Evolutionary conservation across 2,888 invertebrate genomes (phyloP).

Genomic region (Zaprionus lineosus): DNA sequence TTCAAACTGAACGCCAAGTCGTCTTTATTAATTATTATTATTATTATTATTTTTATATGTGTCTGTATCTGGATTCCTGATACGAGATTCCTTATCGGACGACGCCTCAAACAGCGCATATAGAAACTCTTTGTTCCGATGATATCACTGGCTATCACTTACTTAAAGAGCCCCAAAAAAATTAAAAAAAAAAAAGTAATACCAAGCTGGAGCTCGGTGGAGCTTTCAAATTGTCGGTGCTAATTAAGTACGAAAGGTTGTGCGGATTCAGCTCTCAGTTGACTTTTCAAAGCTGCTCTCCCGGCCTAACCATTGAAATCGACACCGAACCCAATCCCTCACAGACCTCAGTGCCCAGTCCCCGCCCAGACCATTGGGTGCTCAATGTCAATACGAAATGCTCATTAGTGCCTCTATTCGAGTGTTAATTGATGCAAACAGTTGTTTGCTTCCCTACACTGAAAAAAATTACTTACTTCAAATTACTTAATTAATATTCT

Average conservation of each 20-base stretch:
- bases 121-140: conserved; percentile 24
- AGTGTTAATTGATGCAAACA: conserved; percentile 30
- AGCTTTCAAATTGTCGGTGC: conserved; percentile 41
- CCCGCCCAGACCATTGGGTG: no score
- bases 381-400: conserved; percentile 13
- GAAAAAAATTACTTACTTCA: no score
- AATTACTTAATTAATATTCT: no score
- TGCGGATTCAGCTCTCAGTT: conserved; percentile 12
- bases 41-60: no score
- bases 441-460: conserved; percentile 3
- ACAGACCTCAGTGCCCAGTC: no score
- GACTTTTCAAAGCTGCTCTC: conserved; percentile 32
- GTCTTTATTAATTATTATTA: no score
- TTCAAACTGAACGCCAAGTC: background rate
- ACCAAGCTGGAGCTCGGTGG: no score
- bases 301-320: no score
- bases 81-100: conserved; percentile 37
- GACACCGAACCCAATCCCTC: no score
- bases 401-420: conserved; percentile 36
- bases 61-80: conserved; percentile 2
- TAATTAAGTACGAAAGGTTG: conserved; percentile 45
- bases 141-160: conserved; percentile 50
- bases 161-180: conserved; percentile 2
- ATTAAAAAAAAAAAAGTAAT: no score
- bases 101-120: no score